Evolutionary conservation across 2,888 invertebrate genomes (phyloP).

Genomic region (Metellina segmentata): DNA sequence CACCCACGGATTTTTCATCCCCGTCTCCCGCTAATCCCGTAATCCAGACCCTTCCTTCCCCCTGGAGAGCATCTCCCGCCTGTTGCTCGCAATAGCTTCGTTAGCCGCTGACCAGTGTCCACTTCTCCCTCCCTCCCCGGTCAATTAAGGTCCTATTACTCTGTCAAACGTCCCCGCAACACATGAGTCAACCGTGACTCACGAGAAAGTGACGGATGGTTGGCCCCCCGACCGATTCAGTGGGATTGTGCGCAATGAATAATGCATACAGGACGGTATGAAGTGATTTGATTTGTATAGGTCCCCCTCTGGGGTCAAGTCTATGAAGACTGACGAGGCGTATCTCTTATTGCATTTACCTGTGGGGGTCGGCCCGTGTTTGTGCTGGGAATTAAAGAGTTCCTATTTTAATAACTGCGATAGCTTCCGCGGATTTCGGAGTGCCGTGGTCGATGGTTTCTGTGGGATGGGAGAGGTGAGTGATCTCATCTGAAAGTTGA

Average conservation of each 20-base stretch:
- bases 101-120: constrained; percentile 33
- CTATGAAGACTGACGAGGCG: background rate
- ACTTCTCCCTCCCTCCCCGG: background rate
- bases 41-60: background rate
- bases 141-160: background rate
- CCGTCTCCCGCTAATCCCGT: background rate
- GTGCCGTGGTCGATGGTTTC: background rate
- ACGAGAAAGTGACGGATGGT: background rate
- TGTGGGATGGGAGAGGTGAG: background rate
- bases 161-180: constrained; percentile 8
- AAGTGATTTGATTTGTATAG: constrained; percentile 1
- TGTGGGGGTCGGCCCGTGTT: background rate
- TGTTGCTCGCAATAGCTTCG: constrained; percentile 5
- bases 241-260: constrained; percentile 13
- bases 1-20: background rate
- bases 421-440: background rate
- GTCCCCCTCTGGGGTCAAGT: background rate
- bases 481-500: too few relatives aligned
- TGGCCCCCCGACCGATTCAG: background rate
- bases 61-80: background rate
- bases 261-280: background rate
- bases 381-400: background rate
- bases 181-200: constrained; percentile 35
- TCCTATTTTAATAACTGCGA: background rate
- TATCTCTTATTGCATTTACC: background rate